phyloP scores from a whole-genome alignment of 1,140 invertebrate species.

The Agrypnia vestita region DNA sequence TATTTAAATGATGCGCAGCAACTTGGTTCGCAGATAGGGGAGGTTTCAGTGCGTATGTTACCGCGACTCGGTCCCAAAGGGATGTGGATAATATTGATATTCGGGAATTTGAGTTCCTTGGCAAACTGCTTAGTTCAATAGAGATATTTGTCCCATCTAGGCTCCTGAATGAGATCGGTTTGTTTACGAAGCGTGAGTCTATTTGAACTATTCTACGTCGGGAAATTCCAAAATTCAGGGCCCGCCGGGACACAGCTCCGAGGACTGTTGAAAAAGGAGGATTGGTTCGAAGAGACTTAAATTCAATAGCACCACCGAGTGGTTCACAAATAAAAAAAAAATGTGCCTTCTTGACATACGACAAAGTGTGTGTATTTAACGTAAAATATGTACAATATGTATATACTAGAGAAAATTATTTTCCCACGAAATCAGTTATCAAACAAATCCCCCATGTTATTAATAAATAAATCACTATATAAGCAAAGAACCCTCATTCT shows the following conservation, averaged over 20 bases:
- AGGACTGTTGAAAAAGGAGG: background rate
- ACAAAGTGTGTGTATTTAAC: no score
- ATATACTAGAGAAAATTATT: no score
- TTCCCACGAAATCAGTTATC: no score
- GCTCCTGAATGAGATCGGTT: slow-evolving; percentile 10
- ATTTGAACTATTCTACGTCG: slow-evolving; percentile 12
- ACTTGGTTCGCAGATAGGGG: background rate
- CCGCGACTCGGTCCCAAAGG: background rate
- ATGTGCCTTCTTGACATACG: no score
- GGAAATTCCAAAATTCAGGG: slow-evolving; percentile 14
- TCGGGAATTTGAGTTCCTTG: slow-evolving; percentile 8
- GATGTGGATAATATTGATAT: slow-evolving; percentile 33
- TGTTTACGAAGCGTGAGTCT: slow-evolving; percentile 12
- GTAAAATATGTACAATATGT: no score
- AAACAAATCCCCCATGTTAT: no score
- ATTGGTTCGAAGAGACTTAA: no score
- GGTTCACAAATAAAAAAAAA: no score
- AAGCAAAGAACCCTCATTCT: no score
- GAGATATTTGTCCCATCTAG: slow-evolving; percentile 11
- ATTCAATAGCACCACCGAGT: no score
- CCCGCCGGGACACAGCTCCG: background rate
- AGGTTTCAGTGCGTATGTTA: slow-evolving; percentile 7
- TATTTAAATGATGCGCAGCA: no score
- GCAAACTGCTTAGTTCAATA: slow-evolving; percentile 35
- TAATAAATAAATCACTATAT: no score